Conservation (phyloP, 2,113 vertebrate genomes). For the Camelus dromedarius region DNA sequence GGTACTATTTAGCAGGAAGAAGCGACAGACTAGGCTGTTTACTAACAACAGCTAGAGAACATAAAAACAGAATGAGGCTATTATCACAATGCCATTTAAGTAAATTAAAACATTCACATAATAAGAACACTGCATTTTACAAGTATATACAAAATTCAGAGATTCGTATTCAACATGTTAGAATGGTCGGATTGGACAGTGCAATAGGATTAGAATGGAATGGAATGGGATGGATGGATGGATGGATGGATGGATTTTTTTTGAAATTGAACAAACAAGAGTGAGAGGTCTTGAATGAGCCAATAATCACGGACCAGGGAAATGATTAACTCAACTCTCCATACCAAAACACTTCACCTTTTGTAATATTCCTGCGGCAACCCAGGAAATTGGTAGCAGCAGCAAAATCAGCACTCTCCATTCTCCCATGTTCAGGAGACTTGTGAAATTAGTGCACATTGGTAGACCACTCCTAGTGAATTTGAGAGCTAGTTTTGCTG, state of each 20-base stretch:
- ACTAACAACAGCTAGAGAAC: background rate
- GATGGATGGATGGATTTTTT: background rate
- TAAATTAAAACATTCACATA: conserved; percentile 20
- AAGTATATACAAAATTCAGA: background rate
- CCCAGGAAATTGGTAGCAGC: background rate
- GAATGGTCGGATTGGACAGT: background rate
- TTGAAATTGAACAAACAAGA: background rate
- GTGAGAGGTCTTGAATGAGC: background rate
- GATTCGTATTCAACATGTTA: background rate
- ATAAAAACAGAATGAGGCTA: background rate
- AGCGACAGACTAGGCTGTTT: background rate
- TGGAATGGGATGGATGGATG: background rate
- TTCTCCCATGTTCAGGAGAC: background rate
- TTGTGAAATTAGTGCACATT: background rate
- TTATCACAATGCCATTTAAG: background rate
- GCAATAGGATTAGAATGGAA: background rate
- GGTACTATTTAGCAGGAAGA: background rate
- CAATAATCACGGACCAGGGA: background rate
- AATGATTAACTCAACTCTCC: background rate
- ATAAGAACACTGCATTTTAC: background rate
- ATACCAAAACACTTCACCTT: background rate
- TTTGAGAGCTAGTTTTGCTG: conserved; percentile 29
- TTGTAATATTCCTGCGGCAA: background rate
- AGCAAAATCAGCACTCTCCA: background rate
- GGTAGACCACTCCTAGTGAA: background rate